Conservation (phyloP, 1,140 invertebrate species). For the Xylocopa sonorina region DNA sequence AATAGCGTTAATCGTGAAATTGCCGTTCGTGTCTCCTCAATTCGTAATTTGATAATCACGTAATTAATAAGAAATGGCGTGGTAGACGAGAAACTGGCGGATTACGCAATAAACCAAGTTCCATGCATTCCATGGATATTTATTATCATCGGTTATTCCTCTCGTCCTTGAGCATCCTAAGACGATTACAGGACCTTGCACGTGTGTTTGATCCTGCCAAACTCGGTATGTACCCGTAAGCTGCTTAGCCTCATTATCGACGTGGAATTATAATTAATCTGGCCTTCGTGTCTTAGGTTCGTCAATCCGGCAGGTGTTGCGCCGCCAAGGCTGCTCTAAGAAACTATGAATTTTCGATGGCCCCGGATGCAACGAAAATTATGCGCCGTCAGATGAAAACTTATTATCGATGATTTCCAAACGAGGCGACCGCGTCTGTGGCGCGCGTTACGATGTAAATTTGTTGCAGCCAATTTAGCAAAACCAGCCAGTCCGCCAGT, state of each 20-base stretch:
- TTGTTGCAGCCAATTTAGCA: conserved; percentile 26
- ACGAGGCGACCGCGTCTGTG: neutral
- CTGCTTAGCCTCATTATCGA: conserved; percentile 74
- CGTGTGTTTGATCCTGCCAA: conserved; percentile 59
- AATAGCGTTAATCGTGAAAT: too few relatives aligned
- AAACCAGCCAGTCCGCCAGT: conserved; percentile 5
- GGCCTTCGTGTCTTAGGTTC: conserved; percentile 34
- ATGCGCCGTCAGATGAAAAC: neutral
- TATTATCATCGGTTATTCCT: conserved; percentile 51
- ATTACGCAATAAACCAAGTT: neutral
- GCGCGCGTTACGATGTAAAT: conserved; percentile 15
- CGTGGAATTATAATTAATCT: conserved; percentile 74
- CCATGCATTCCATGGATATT: conserved; percentile 31
- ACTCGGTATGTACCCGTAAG: conserved; percentile 64
- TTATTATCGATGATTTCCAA: conserved; percentile 14
- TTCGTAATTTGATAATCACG: neutral
- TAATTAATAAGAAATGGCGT: too few relatives aligned
- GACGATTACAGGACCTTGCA: conserved; percentile 60
- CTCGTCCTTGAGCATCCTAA: conserved; percentile 60
- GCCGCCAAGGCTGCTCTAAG: conserved; percentile 18
- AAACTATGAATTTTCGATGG: conserved; percentile 40
- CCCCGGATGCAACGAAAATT: neutral
- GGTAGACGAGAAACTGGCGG: neutral
- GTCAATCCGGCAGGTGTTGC: conserved; percentile 26
- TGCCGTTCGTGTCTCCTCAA: too few relatives aligned